These are phyloP conservation scores for Luperina testacea DNA, from an alignment of 2,888 invertebrate genomes.

Conservation along the genomic window DNA sequence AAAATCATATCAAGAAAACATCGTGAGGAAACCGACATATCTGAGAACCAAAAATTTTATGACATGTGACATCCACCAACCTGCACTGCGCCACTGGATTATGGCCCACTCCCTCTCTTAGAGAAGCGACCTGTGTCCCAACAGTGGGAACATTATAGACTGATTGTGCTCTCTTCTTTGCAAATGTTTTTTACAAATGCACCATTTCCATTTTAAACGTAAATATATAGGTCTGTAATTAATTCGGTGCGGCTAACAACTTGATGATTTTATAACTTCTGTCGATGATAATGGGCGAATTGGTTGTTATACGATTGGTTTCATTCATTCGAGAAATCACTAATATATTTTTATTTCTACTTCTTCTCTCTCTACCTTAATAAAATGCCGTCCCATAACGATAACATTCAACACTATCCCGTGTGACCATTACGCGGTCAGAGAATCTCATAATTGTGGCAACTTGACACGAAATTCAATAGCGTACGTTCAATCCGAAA, in stretches of 20 bases:
- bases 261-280: too few relatives aligned
- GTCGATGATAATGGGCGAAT: too few relatives aligned
- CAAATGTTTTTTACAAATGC: not conserved
- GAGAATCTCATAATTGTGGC: slow-evolving; percentile 52
- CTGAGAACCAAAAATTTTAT: not conserved
- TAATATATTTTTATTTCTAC: not conserved
- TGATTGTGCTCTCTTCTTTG: not conserved
- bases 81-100: not conserved
- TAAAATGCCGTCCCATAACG: slow-evolving; percentile 41
- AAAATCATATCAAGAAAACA: not conserved
- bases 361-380: not conserved
- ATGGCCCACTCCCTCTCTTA: not conserved
- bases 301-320: not conserved
- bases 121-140: not conserved
- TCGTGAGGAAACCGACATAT: not conserved
- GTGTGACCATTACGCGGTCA: slow-evolving; percentile 51
- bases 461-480: slow-evolving; percentile 51
- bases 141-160: not conserved
- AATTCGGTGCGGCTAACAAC: too few relatives aligned
- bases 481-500: slow-evolving; percentile 49
- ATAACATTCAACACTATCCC: slow-evolving; percentile 45
- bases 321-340: not conserved
- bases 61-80: not conserved
- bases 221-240: not conserved
- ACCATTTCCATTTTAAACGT: not conserved